phyloP scores from a whole-genome alignment of 1,140 invertebrate genomes.

The Leptestheria dahalacensis region DNA sequence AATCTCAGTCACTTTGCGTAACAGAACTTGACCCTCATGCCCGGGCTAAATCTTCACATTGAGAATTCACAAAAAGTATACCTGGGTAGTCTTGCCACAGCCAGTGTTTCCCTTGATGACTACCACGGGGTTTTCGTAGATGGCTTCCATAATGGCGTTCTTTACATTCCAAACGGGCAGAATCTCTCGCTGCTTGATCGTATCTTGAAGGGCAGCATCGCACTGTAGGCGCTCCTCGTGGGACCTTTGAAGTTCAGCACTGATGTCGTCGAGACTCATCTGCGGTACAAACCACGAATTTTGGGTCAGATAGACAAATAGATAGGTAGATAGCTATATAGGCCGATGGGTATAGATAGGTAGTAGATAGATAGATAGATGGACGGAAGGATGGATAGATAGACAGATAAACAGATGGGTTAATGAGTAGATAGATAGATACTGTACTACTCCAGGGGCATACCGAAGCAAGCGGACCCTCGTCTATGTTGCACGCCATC shows the following conservation, averaged over 20 bases:
- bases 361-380: background rate
- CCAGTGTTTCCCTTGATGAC: conserved; percentile 86
- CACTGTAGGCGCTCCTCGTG: conserved; percentile 46
- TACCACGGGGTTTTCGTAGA: conserved; percentile 71
- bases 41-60: no score
- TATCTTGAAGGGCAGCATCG: conserved; percentile 41
- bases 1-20: no score
- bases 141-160: conserved; percentile 58
- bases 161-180: conserved; percentile 62
- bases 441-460: no score
- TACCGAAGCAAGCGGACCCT: conserved; percentile 66
- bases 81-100: conserved; percentile 64
- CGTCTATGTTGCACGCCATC: conserved; percentile 86
- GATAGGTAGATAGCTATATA: background rate
- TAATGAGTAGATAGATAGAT: background rate
- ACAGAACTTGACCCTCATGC: no score
- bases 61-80: conserved; percentile 22
- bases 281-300: conserved; percentile 24
- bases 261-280: conserved; percentile 62
- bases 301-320: background rate
- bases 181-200: conserved; percentile 45
- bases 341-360: background rate
- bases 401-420: background rate
- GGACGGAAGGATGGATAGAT: background rate
- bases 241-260: conserved; percentile 50